phyloP scores from a whole-genome alignment of 2,797 vertebrate genomes.

The Leuciscus waleckii region DNA sequence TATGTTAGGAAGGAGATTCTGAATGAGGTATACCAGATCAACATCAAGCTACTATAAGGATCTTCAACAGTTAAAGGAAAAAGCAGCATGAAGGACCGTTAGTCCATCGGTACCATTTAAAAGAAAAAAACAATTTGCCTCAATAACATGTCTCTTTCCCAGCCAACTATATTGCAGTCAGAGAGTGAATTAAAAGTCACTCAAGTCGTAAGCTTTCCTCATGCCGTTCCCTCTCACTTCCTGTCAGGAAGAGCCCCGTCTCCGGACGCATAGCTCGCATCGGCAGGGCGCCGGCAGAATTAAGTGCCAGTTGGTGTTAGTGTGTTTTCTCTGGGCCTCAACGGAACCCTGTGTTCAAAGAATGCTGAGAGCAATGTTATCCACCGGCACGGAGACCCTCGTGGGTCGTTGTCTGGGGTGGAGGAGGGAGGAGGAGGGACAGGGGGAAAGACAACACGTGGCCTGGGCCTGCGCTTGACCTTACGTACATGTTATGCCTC shows the following conservation, averaged over 20 bases:
- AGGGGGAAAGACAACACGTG: slow-evolving; percentile 70
- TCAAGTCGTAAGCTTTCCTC: slow-evolving; percentile 86
- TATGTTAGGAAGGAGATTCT: not conserved
- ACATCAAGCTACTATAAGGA: not conserved
- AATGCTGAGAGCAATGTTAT: slow-evolving; percentile 83
- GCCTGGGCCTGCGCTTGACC: slow-evolving; percentile 79
- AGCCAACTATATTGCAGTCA: slow-evolving; percentile 78
- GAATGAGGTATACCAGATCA: not conserved
- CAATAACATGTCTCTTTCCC: slow-evolving; percentile 63
- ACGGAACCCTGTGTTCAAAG: slow-evolving; percentile 90
- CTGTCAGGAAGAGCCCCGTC: slow-evolving; percentile 91
- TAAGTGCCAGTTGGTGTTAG: slow-evolving; percentile 98
- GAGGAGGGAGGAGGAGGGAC: slow-evolving; percentile 48
- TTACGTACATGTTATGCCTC: slow-evolving; percentile 75
- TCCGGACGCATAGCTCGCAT: slow-evolving; percentile 85
- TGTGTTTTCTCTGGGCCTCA: slow-evolving; percentile 91
- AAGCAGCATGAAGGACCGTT: not conserved
- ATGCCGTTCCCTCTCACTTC: slow-evolving; percentile 86
- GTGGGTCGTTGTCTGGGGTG: slow-evolving; percentile 53
- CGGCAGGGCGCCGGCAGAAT: slow-evolving; percentile 89
- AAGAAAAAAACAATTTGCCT: slow-evolving; percentile 63
- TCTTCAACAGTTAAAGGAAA: not conserved
- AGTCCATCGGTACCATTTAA: not conserved
- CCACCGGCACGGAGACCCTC: slow-evolving; percentile 80
- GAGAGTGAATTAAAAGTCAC: slow-evolving; percentile 89